These are phyloP conservation scores for Rutilus rutilus DNA, from an alignment of 2,113 vertebrate species.

Conservation along the genomic window DNA sequence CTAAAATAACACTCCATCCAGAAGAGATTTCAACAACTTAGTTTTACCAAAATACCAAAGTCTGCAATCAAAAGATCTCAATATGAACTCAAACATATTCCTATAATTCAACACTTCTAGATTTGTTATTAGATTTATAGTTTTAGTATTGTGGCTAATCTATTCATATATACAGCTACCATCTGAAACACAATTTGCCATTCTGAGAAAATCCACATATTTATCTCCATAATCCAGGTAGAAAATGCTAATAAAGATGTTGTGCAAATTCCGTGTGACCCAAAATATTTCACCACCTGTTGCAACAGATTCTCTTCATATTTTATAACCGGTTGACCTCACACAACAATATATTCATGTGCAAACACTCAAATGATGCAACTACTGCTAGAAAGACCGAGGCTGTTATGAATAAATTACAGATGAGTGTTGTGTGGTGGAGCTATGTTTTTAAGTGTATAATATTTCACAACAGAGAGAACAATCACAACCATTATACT, in stretches of 20 bases:
- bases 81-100: not conserved
- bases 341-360: not conserved
- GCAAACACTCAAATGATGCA: conserved; percentile 2
- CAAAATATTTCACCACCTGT: not conserved
- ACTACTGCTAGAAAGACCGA: not conserved
- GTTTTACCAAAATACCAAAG: not conserved
- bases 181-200: not conserved
- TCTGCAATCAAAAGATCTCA: not conserved
- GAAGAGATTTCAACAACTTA: not conserved
- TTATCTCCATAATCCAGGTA: not conserved
- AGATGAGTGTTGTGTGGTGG: not conserved
- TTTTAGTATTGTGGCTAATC: too few species aligned
- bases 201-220: not conserved
- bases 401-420: not conserved
- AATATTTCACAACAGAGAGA: too few species aligned
- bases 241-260: not conserved
- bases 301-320: not conserved
- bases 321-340: too few species aligned
- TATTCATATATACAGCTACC: too few species aligned
- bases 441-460: not conserved
- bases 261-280: not conserved
- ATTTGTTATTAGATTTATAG: too few species aligned
- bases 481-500: too few species aligned
- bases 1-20: too few species aligned
- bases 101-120: too few species aligned